These are phyloP conservation scores for Pimpla rufipes DNA, from an alignment of 2,888 invertebrate species.

Conservation along the genomic window DNA sequence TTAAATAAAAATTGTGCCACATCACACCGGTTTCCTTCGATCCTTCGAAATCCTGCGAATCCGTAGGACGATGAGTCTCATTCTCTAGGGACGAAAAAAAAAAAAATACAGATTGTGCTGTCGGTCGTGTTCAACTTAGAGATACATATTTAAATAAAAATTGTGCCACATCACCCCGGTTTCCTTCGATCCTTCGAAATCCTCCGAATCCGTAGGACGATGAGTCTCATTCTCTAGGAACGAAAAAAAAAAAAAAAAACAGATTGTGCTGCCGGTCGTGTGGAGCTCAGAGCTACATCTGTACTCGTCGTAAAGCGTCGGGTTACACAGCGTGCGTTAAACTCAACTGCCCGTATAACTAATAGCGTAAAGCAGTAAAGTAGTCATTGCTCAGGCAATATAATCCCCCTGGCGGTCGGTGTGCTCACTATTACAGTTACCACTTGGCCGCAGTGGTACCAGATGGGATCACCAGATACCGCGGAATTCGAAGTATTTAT, in stretches of 20 bases:
- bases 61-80: no score
- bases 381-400: conserved; percentile 12
- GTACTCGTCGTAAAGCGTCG: neutral
- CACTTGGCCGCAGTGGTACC: neutral
- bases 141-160: neutral
- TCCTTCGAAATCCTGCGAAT: no score
- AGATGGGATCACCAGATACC: conserved; percentile 17
- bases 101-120: neutral
- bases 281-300: conserved; percentile 11
- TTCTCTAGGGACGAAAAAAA: no score
- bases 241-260: no score
- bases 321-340: conserved; percentile 11
- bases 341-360: conserved; percentile 6
- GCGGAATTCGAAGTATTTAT: neutral
- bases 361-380: conserved; percentile 15
- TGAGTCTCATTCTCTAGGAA: no score
- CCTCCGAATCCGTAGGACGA: neutral
- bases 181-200: neutral
- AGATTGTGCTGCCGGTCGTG: neutral
- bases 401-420: neutral
- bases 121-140: no score
- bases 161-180: neutral
- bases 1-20: no score
- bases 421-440: conserved; percentile 12
- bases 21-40: no score